phyloP scores from a whole-genome alignment of 1,140 invertebrate species.

The Diorhabda carinulata region DNA sequence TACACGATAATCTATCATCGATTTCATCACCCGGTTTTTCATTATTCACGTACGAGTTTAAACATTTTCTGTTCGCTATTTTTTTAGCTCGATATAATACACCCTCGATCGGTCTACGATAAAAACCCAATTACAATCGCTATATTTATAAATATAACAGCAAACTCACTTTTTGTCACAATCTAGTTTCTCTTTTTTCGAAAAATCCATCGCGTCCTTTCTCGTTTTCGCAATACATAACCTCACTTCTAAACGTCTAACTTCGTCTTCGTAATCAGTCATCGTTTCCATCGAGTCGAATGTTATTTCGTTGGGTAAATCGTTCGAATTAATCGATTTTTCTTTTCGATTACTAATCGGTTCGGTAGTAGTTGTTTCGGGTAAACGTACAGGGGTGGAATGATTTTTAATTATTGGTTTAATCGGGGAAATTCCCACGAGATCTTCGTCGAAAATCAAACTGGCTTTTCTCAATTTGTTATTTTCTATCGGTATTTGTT shows the following conservation, averaged over 20 bases:
- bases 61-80: not conserved
- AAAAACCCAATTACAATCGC: too few relatives aligned
- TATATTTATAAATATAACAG: not conserved
- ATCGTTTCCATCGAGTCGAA: conserved; percentile 8
- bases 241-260: conserved; percentile 25
- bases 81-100: conserved; percentile 6
- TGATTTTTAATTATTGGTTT: conserved; percentile 6
- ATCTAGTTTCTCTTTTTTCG: conserved; percentile 15
- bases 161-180: conserved; percentile 15
- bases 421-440: conserved; percentile 12
- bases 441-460: conserved; percentile 35
- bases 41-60: conserved; percentile 4
- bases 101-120: not conserved
- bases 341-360: too few relatives aligned
- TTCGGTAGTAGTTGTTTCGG: too few relatives aligned
- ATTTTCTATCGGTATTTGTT: conserved; percentile 22
- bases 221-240: conserved; percentile 26
- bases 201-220: conserved; percentile 13
- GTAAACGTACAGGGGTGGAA: conserved; percentile 23
- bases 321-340: conserved; percentile 4
- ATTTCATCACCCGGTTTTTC: conserved; percentile 3
- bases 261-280: conserved; percentile 25
- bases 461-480: conserved; percentile 26
- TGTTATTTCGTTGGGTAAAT: conserved; percentile 4
- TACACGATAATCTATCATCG: conserved; percentile 22